Percentiles rank a stretch among this genome's conserved stretches.
Conservation (phyloP, 1,140 invertebrate genomes). For the Drosophila pectinifera region DNA sequence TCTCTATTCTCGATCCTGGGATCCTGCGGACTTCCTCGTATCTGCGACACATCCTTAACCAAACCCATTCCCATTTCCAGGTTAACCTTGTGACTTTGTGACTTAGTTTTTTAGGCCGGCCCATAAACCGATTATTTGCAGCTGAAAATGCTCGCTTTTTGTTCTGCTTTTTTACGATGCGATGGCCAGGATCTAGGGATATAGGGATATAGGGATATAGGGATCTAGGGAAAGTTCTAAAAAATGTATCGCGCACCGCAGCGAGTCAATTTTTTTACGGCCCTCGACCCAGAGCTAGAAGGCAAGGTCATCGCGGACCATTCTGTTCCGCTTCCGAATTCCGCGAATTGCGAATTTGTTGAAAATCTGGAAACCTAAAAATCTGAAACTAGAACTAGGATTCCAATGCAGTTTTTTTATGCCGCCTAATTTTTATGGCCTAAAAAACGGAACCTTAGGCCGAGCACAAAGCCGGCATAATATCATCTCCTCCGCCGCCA, state of each 20-base stretch:
- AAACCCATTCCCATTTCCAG: not conserved
- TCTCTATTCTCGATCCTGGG: not conserved
- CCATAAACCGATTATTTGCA: constrained; percentile 74
- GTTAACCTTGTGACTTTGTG: constrained; percentile 55
- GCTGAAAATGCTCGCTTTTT: constrained; percentile 15
- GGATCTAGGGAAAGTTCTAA: constrained; percentile 54
- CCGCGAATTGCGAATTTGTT: constrained; percentile 56
- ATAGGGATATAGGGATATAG: not conserved
- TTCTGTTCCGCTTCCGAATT: constrained; percentile 73
- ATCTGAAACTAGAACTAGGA: constrained; percentile 84
- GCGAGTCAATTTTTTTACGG: constrained; percentile 78
- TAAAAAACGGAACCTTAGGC: constrained; percentile 78
- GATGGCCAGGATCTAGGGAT: constrained; percentile 4
- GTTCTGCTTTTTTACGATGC: constrained; percentile 69
- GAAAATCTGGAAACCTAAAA: constrained; percentile 76
- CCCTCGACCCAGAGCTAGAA: constrained; percentile 11
- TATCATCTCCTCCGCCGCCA: constrained; percentile 60
- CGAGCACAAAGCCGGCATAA: constrained; percentile 57
- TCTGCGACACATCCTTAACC: constrained; percentile 11
- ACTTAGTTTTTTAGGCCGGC: constrained; percentile 58
- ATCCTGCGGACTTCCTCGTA: constrained; percentile 64
- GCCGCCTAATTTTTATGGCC: constrained; percentile 77
- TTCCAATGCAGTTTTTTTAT: constrained; percentile 84
- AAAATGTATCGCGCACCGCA: constrained; percentile 72
- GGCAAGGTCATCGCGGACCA: constrained; percentile 59